Evolutionary conservation across 1,140 invertebrate species (phyloP).

Genomic region (Nautilus pompilius): DNA sequence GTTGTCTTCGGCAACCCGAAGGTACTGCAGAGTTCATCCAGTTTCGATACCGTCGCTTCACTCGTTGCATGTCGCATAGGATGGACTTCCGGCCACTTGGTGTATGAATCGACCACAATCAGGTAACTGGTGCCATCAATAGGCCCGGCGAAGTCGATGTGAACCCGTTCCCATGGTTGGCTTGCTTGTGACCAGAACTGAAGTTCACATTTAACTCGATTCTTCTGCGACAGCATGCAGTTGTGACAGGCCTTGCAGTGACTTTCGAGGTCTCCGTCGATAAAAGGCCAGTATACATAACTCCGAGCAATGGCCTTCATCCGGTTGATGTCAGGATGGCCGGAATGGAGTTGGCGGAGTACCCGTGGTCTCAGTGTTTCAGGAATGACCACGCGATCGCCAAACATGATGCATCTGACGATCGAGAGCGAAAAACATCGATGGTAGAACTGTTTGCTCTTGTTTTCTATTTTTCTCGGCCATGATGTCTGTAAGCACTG

Average conservation of each 20-base stretch:
- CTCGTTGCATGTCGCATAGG: conserved; percentile 15
- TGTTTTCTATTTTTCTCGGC: no score
- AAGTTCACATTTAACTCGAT: background rate
- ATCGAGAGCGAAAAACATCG: no score
- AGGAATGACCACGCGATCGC: conserved; percentile 47
- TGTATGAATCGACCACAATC: conserved; percentile 17
- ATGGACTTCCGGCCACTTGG: conserved; percentile 23
- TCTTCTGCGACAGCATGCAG: conserved; percentile 30
- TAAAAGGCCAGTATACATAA: conserved; percentile 59
- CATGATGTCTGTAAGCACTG: no score
- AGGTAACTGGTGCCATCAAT: conserved; percentile 24
- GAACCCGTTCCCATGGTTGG: conserved; percentile 19
- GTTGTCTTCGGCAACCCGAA: conserved; percentile 50
- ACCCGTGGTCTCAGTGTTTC: conserved; percentile 44
- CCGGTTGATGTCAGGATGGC: conserved; percentile 57
- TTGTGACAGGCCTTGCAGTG: conserved; percentile 40
- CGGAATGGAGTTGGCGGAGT: conserved; percentile 54
- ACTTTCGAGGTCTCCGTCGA: conserved; percentile 56
- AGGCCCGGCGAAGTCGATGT: conserved; percentile 24
- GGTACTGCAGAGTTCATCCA: conserved; percentile 32
- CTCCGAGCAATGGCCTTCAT: conserved; percentile 60
- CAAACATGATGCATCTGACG: conserved; percentile 20
- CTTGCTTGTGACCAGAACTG: conserved; percentile 16
- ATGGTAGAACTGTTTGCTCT: no score
- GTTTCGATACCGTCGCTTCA: conserved; percentile 7